phyloP scores from a whole-genome alignment of 2,797 vertebrate species.

The Anas capensis region DNA sequence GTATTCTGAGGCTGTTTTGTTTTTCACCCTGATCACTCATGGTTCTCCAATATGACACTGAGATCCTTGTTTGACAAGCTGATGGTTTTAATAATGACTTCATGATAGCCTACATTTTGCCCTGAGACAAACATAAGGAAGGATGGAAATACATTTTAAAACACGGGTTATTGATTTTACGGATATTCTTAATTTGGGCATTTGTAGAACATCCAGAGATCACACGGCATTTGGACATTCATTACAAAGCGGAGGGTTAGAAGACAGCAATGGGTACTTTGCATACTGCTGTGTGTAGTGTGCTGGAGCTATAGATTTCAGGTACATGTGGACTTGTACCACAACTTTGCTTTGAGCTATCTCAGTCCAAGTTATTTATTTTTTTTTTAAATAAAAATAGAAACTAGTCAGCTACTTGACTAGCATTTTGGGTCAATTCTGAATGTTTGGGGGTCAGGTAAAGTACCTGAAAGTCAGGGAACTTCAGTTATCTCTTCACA shows the following conservation, averaged over 20 bases:
- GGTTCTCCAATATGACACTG: background rate
- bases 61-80: background rate
- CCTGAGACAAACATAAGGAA: background rate
- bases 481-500: background rate
- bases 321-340: background rate
- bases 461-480: background rate
- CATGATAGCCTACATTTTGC: background rate
- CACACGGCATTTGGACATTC: background rate
- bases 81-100: background rate
- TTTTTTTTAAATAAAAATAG: background rate
- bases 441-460: rapidly evolving
- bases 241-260: background rate
- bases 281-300: rapidly evolving
- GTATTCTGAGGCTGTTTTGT: background rate
- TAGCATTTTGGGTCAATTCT: background rate
- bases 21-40: background rate
- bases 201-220: background rate
- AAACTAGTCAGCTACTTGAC: background rate
- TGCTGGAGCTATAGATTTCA: background rate
- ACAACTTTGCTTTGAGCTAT: background rate
- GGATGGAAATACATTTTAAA: background rate
- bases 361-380: background rate
- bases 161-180: background rate
- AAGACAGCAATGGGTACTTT: rapidly evolving
- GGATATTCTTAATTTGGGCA: background rate